Evolutionary conservation across 2,888 invertebrate species (phyloP).

Genomic region (Pharmacophagus antenor): DNA sequence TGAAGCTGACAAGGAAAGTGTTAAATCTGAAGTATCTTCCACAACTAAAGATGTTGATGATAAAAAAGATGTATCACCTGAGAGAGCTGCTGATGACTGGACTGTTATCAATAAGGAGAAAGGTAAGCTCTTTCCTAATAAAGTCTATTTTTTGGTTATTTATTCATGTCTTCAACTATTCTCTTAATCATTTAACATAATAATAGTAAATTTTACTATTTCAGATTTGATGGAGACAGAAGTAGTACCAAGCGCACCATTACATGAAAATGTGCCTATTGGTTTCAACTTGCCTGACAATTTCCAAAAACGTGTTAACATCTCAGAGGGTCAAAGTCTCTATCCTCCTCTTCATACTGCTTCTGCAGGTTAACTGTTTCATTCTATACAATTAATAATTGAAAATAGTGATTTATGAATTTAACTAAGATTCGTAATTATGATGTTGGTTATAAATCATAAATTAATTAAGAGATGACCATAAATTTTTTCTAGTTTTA

Average conservation of each 20-base stretch:
- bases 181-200: background rate
- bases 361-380: slow-evolving; percentile 56
- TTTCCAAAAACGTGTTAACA: slow-evolving; percentile 53
- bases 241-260: slow-evolving; percentile 38
- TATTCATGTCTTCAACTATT: background rate
- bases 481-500: no score
- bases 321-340: slow-evolving; percentile 45
- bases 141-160: background rate
- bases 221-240: slow-evolving; percentile 55
- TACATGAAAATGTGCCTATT: slow-evolving; percentile 41
- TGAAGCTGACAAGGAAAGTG: slow-evolving; percentile 30
- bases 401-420: no score
- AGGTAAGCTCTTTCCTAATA: slow-evolving; percentile 43
- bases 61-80: slow-evolving; percentile 50
- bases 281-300: slow-evolving; percentile 61
- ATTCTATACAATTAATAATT: background rate
- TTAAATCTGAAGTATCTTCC: slow-evolving; percentile 37
- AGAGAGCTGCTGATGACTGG: slow-evolving; percentile 62
- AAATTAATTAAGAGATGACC: no score
- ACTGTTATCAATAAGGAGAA: slow-evolving; percentile 67
- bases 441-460: no score
- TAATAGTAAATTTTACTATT: background rate
- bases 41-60: slow-evolving; percentile 21
- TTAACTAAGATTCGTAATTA: no score
- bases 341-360: slow-evolving; percentile 63